Percentiles rank a stretch among this genome's conserved stretches.
These are phyloP conservation scores for Formica selysi DNA, from an alignment of 1,140 invertebrate genomes.

Conservation along the genomic window DNA sequence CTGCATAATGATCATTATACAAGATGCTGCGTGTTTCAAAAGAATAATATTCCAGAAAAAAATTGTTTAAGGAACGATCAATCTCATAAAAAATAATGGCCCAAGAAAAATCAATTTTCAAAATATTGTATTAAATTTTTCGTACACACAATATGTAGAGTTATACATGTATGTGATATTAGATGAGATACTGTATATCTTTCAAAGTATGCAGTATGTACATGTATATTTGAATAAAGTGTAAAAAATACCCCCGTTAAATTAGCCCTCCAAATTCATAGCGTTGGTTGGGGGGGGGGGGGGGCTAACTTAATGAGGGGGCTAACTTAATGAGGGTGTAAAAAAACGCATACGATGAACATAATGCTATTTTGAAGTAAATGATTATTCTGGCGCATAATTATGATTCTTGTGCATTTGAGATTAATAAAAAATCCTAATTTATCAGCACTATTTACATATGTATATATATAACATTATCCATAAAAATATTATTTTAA, in stretches of 20 bases:
- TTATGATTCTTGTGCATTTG: background rate
- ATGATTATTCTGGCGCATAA: background rate
- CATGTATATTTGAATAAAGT: background rate
- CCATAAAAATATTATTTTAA: background rate
- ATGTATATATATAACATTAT: background rate
- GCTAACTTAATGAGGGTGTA: too few relatives aligned
- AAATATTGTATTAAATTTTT: background rate
- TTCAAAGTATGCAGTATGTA: background rate
- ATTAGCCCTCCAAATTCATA: too few relatives aligned
- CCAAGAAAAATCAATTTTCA: background rate
- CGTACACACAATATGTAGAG: too few relatives aligned
- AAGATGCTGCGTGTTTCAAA: background rate
- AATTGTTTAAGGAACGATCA: background rate
- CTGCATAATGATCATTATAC: background rate
- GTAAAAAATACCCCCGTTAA: background rate
- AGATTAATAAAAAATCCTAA: background rate
- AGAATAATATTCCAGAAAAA: background rate
- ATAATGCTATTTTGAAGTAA: background rate
- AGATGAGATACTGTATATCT: constrained; percentile 10
- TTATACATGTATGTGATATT: background rate
- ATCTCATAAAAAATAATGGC: background rate
- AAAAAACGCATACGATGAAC: background rate
- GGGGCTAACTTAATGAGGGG: too few relatives aligned
- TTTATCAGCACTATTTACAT: background rate
- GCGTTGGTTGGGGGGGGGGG: too few relatives aligned